Evolutionary conservation across 2,797 vertebrate genomes (phyloP).

Genomic region (Anas capensis): DNA sequence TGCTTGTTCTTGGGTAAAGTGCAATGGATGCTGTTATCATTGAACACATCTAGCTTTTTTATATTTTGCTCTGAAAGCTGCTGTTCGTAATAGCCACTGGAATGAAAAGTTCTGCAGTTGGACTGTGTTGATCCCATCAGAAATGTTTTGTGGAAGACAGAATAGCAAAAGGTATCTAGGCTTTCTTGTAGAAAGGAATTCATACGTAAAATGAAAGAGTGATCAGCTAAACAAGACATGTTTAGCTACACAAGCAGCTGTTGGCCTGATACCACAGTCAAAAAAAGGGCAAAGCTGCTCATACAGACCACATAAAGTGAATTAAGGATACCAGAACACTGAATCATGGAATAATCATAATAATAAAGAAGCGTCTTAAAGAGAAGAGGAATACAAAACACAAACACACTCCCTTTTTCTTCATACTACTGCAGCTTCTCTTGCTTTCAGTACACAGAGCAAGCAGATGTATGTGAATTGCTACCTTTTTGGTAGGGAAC

Average conservation of each 20-base stretch:
- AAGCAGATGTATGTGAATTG: neutral
- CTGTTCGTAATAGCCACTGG: neutral
- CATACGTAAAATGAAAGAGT: neutral
- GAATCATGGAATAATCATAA: neutral
- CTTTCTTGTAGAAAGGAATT: neutral
- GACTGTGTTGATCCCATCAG: neutral
- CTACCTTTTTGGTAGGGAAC: neutral
- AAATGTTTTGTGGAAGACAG: neutral
- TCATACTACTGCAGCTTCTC: neutral
- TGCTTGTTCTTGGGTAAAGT: neutral
- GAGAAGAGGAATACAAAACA: neutral
- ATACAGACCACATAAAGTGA: neutral
- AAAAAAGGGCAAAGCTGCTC: neutral
- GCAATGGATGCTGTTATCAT: neutral
- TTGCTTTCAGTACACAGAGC: neutral
- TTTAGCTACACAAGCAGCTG: neutral
- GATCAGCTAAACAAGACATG: neutral
- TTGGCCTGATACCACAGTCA: neutral
- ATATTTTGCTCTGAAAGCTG: neutral
- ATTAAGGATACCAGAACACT: neutral
- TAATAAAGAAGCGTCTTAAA: neutral
- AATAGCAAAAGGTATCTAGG: neutral
- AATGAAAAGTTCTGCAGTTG: neutral
- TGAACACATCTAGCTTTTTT: neutral
- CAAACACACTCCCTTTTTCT: neutral